Base-by-base conservation (phyloP, 92 coral and sea anemone species). In the Palythoa caribaeorum region DNA sequence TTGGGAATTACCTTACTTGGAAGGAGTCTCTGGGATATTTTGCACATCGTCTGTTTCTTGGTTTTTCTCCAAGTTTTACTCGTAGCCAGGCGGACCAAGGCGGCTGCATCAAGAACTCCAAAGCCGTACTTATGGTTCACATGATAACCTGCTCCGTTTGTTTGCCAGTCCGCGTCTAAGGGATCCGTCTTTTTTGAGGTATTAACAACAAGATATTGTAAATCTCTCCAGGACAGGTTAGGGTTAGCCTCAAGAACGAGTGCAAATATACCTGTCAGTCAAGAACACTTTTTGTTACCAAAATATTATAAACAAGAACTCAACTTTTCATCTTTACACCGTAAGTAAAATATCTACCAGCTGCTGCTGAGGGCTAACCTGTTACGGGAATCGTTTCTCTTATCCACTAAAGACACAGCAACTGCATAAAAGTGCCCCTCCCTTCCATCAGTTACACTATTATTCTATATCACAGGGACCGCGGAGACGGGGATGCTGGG, bases 81-180 rank as follows among this genome's bases (percentile, higher is more conserved):
- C 1, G 84, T 86, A 37, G 99, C 99, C 20, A 87, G 80, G 16
- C 72, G 70, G 9, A 97, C 98, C 77, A 97, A 79, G 16, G 99
- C 98, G 55, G 92, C 91, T 6, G 99, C 28, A 81, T 97, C 99
- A 37, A 97, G 91, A 48, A 94, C 95, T 19, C 99, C 99, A 90
- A 97, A 97, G 48, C 99, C 99, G 66, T 97, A 97, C 88, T 95
- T 97, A 81, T 94, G 95, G 87, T 95, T 97, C 2, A 97, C 97
- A 84, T 90, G 98, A 50, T 89, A 89, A 44, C 99, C 98, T 1
- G 99, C 99, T 35, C 95, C 94, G 75, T 97, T 97, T 28, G 71
- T 85, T 66, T 87, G 94, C 99, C 99, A 97, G 38, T 83, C 98
- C 5, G 85, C 63, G 80, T 97, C 98, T 8, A 47, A 59, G 2